Evolutionary conservation across 2,888 invertebrate species (phyloP), one percentile per base, ranked within the genome.

Genomic region (Drosophila austrosaltans): DNA sequence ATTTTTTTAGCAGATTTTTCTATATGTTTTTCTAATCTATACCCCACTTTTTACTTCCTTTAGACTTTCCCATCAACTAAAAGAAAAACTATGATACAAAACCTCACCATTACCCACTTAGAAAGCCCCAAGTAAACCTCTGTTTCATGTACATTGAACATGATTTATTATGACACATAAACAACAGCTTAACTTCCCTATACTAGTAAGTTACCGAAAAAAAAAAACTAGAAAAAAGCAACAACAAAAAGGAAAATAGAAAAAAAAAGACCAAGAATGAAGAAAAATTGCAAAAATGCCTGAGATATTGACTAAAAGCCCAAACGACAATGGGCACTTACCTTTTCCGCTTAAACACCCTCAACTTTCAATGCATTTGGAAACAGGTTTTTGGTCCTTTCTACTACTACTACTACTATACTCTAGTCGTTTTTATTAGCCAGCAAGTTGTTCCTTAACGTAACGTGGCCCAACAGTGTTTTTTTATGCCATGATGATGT

Each of bases 121-220:
- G 60, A 67, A 10, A 48, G 16, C 22, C 22, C 66, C 75, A 65
- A 88, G 83, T 84, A 48, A 48, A 48, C 3, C 48, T 48, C 25
- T 84, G 89, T 85, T 87, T 89, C 87, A 74, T 85, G 82, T 85
- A 77, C 88, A 89, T 76, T 85, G 86, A 85, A 87, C 86, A 86
- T 88, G 88, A 88, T 88, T 89, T 88, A 88, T 87, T 85, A 75
- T 79, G 85, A 87, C 88, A 85, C 88, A 87, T 88, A 80, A 87
- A 89, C 90, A 85, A 89, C 76, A 88, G 87, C 81, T 85, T 87
- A 89, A 87, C 85, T 82, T 87, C 87, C 90, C 77, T 69, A 68
- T 77, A 25, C 25, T 48, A 22, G 12, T 25, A 87, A 79, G 87
- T 76, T 81, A 68, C 53, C 54, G 62, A 6, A 60, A 22, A 28